Percentiles rank a stretch among this genome's conserved stretches.
Conservation (phyloP, 2,888 invertebrate species). For the Stenichneumon culpator region DNA sequence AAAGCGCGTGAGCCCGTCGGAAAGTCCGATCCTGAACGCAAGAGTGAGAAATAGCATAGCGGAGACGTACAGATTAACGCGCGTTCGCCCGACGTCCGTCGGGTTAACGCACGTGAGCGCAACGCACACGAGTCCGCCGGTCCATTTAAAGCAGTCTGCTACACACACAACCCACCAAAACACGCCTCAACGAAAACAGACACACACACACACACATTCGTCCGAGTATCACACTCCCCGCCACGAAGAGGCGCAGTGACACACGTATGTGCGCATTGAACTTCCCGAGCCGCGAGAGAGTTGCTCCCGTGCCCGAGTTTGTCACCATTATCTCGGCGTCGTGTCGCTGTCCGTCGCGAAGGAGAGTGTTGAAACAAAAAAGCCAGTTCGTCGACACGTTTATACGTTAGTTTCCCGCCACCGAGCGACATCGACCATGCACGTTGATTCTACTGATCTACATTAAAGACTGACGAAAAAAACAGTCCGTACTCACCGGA, state of each 20-base stretch:
- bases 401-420: not conserved
- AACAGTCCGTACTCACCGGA: constrained; percentile 68
- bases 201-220: constrained; percentile 9
- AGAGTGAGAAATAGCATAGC: constrained; percentile 2
- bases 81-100: constrained; percentile 19
- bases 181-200: not conserved
- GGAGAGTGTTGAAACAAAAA: not conserved
- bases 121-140: constrained; percentile 24
- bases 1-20: not conserved
- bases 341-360: constrained; percentile 37
- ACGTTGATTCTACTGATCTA: not conserved
- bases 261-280: constrained; percentile 84
- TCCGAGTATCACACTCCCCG: not conserved
- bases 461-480: constrained; percentile 1
- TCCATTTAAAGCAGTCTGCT: constrained; percentile 58
- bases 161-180: constrained; percentile 14
- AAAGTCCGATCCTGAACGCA: not conserved
- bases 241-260: constrained; percentile 65
- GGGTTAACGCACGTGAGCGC: constrained; percentile 49
- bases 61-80: constrained; percentile 2
- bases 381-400: constrained; percentile 6
- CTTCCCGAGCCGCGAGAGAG: constrained; percentile 78
- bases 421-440: constrained; percentile 14
- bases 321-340: constrained; percentile 66
- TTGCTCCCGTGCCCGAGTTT: constrained; percentile 68